phyloP scores from a whole-genome alignment of 1,140 invertebrate genomes.

The Pomacea maculata region DNA sequence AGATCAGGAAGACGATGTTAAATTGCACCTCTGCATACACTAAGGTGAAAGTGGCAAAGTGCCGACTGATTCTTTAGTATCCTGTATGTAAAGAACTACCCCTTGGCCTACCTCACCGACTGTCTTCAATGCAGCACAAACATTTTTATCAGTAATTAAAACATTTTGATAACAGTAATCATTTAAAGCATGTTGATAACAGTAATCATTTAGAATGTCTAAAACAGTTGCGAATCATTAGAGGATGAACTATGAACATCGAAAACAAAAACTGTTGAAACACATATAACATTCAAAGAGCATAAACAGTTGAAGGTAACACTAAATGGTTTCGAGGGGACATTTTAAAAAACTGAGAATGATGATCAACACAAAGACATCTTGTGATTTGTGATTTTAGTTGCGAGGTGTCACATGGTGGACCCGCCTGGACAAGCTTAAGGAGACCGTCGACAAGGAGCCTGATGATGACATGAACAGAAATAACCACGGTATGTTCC shows the following conservation, averaged over 20 bases:
- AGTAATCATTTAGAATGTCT: no score
- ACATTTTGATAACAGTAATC: no score
- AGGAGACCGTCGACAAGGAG: conserved; percentile 4
- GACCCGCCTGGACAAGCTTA: conserved; percentile 36
- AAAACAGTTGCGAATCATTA: no score
- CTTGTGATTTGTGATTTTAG: conserved; percentile 23
- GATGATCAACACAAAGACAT: neutral
- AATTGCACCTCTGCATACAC: no score
- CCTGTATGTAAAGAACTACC: no score
- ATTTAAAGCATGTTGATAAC: no score
- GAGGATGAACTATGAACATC: neutral
- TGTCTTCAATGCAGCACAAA: no score
- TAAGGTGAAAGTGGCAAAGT: no score
- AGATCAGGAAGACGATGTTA: no score
- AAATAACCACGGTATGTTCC: neutral
- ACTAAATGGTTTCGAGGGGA: neutral
- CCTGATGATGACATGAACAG: neutral
- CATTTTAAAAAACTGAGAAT: neutral
- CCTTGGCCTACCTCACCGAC: no score
- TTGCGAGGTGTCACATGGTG: conserved; percentile 47
- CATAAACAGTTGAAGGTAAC: neutral
- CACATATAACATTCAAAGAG: neutral
- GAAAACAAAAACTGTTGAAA: neutral
- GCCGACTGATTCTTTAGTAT: no score
- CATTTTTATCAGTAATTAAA: no score